Conservation (phyloP, 2,797 vertebrate species). For the Hybognathus amarus region DNA sequence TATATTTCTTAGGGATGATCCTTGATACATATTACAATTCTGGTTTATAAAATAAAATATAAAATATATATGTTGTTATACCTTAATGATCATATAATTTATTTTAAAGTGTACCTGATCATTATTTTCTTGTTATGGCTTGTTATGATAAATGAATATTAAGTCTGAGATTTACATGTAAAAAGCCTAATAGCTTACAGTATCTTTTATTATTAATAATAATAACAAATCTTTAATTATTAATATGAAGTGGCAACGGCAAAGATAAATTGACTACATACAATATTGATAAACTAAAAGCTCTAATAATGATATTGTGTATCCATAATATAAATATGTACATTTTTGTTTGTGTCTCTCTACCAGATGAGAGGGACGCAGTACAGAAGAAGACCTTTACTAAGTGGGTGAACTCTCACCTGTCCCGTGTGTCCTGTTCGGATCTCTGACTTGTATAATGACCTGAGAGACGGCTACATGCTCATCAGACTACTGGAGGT, state of each 20-base stretch:
- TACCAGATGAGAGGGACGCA: conserved; percentile 87
- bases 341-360: not conserved
- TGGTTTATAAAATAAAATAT: not conserved
- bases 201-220: too few species aligned
- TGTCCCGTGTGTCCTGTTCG: conserved; percentile 88
- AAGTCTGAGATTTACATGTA: not conserved
- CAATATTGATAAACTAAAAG: not conserved
- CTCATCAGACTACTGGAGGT: conserved; percentile 92
- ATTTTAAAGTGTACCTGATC: not conserved
- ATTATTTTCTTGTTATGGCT: not conserved
- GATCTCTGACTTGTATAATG: conserved; percentile 88
- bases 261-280: not conserved
- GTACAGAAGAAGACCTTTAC: conserved; percentile 98
- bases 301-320: not conserved
- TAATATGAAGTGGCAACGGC: not conserved
- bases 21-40: not conserved
- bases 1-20: not conserved
- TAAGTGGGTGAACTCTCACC: conserved; percentile 94
- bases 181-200: too few species aligned
- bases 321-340: not conserved
- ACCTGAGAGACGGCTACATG: conserved; percentile 90
- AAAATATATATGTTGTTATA: too few species aligned
- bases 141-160: not conserved
- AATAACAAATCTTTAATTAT: too few species aligned
- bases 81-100: too few species aligned